phyloP scores from a whole-genome alignment of 1,140 invertebrate species.

The Trichonephila inaurata region DNA sequence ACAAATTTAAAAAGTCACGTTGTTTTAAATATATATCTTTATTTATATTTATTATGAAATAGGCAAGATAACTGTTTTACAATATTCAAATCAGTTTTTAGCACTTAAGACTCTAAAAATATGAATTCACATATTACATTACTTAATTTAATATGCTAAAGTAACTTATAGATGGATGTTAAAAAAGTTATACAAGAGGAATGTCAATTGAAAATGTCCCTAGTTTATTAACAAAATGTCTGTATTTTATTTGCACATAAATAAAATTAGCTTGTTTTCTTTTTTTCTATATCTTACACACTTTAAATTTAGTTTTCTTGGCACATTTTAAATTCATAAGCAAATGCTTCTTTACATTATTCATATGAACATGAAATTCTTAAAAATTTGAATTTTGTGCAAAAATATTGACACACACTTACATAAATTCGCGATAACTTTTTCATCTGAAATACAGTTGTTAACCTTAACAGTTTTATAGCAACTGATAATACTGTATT shows the following conservation, averaged over 20 bases:
- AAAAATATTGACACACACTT: conserved; percentile 23
- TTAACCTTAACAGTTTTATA: conserved; percentile 17
- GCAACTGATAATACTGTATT: background rate
- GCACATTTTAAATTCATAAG: conserved; percentile 23
- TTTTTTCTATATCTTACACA: conserved; percentile 7
- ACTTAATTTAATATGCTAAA: conserved; percentile 17
- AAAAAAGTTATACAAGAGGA: conserved; percentile 64
- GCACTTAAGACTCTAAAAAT: conserved; percentile 46
- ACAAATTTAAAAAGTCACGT: background rate
- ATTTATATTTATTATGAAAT: conserved; percentile 43
- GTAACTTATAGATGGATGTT: conserved; percentile 29
- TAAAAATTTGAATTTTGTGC: conserved; percentile 17
- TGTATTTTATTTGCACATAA: background rate
- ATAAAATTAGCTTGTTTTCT: conserved; percentile 9
- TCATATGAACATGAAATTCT: conserved; percentile 23
- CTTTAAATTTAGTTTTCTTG: conserved; percentile 18
- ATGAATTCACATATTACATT: conserved; percentile 43
- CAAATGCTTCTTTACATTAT: conserved; percentile 33
- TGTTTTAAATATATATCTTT: background rate
- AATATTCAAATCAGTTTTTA: conserved; percentile 14
- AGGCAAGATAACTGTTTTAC: conserved; percentile 45
- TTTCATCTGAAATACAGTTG: conserved; percentile 17
- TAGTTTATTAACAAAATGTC: background rate
- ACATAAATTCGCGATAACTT: background rate
- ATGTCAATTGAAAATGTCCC: conserved; percentile 47